Conservation (phyloP, 2,888 invertebrate species). For the Serrognathus titanus region DNA sequence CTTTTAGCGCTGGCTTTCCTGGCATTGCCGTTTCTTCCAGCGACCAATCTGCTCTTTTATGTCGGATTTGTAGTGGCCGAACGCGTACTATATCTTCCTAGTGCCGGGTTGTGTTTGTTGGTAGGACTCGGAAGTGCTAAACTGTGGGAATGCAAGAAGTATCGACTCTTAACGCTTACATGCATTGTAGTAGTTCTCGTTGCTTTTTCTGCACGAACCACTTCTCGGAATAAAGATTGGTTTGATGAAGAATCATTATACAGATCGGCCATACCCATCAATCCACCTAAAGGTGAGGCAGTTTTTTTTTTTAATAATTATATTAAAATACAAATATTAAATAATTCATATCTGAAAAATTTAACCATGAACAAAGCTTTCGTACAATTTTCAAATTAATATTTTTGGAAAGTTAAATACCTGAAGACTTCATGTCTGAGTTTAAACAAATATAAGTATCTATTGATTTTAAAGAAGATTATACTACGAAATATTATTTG, state of each 20-base stretch:
- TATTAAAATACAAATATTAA: no score
- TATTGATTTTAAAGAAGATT: no score
- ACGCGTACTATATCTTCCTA: slow-evolving; percentile 91
- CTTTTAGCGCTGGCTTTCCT: slow-evolving; percentile 72
- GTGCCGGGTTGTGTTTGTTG: slow-evolving; percentile 90
- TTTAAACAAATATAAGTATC: no score
- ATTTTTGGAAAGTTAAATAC: no score
- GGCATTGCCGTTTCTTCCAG: slow-evolving; percentile 90
- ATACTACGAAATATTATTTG: no score
- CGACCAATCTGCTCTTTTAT: slow-evolving; percentile 94
- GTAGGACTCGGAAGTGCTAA: slow-evolving; percentile 70
- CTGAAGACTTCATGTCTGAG: no score
- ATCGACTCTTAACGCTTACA: slow-evolving; percentile 49
- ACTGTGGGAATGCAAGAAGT: slow-evolving; percentile 52
- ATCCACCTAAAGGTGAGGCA: slow-evolving; percentile 92
- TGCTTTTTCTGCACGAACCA: slow-evolving; percentile 72
- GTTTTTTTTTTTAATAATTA: no score
- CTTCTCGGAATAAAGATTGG: slow-evolving; percentile 87
- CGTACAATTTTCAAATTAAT: no score
- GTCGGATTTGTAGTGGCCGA: slow-evolving; percentile 98
- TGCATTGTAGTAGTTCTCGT: slow-evolving; percentile 57
- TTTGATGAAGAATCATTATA: slow-evolving; percentile 89
- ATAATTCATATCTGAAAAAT: no score
- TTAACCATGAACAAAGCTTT: no score
- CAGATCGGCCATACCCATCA: slow-evolving; percentile 83